Base-by-base conservation (phyloP, 2,113 vertebrate species). In the Scomber colias region DNA sequence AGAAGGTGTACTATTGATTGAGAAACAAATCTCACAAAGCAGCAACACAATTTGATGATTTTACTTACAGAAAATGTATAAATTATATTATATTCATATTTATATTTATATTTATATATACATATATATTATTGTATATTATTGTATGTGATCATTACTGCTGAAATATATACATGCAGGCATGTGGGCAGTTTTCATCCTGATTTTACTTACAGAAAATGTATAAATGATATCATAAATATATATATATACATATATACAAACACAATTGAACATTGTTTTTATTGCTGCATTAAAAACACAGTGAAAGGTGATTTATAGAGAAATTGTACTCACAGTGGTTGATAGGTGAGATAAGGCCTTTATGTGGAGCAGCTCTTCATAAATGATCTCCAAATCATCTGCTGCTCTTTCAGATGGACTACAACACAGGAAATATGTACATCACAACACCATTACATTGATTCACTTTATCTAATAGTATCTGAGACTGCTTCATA, bases 281-380 rank as follows among this genome's bases (percentile, higher is more conserved):
- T 81, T 76, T 31, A 45, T 21, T 16, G 3, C 40, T 19, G 12
- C 17, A 24, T 11, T 59, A 59, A 27, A 24, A 24, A 19, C 19
- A 12, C 8, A 27, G 14, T 61, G n/a, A 44, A 44, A 13, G 1
- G 54, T 8, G 13, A 19, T n/a, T 71, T 17, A n/a, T 57, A 12
- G 4, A 55, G 40, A 49, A 46, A 54, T 3, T 49, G 12, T 31
- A 92, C 94, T 97, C 93, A 99, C 98, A 81, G 97, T 99, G 71
- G 97, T 99, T 79, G 98, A 98, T 61, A 99, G 96, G 84, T 98
- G 97, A 83, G 98, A 97, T 91, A 99, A 97, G 75, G 98, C 98
- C 88, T 99, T 99, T 89, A 99, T 98, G 85, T 99, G 98, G 71
- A 99, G 95, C 81, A 99, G 92, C 87, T 99, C 98, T 86, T 99